phyloP scores from a whole-genome alignment of 2,888 invertebrate species.

The Entomobrya proxima region DNA sequence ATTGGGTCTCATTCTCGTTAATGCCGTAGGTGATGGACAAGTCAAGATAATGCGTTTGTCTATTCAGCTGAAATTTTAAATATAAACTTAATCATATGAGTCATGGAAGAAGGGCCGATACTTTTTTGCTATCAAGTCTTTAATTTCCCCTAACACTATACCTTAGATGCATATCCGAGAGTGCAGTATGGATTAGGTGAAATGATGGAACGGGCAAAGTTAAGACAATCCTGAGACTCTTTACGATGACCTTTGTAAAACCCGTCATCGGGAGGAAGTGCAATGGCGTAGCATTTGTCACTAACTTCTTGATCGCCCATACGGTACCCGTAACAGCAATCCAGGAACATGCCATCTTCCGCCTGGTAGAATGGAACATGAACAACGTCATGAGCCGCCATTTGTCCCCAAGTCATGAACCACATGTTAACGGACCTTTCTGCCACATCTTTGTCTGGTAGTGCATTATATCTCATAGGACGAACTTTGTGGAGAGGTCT shows the following conservation, averaged over 20 bases:
- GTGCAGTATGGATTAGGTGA: conserved; percentile 73
- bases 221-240: conserved; percentile 68
- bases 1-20: conserved; percentile 58
- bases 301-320: conserved; percentile 71
- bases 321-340: conserved; percentile 73
- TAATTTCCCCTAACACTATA: conserved; percentile 37
- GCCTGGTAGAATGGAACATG: conserved; percentile 73
- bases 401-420: conserved; percentile 71
- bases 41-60: conserved; percentile 69
- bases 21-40: conserved; percentile 72
- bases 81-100: background rate
- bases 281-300: conserved; percentile 73
- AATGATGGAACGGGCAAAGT: conserved; percentile 71
- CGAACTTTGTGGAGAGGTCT: conserved; percentile 67
- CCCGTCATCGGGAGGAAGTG: conserved; percentile 67
- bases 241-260: conserved; percentile 68
- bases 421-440: conserved; percentile 68
- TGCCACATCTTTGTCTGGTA: conserved; percentile 73
- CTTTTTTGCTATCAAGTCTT: background rate
- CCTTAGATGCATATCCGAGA: conserved; percentile 73
- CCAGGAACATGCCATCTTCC: conserved; percentile 72
- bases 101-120: background rate
- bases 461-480: conserved; percentile 62
- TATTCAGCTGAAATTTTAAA: conserved; percentile 64
- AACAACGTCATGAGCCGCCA: conserved; percentile 70